Evolutionary conservation across 2,113 vertebrate genomes (phyloP).

Genomic region (Leuciscus idus): DNA sequence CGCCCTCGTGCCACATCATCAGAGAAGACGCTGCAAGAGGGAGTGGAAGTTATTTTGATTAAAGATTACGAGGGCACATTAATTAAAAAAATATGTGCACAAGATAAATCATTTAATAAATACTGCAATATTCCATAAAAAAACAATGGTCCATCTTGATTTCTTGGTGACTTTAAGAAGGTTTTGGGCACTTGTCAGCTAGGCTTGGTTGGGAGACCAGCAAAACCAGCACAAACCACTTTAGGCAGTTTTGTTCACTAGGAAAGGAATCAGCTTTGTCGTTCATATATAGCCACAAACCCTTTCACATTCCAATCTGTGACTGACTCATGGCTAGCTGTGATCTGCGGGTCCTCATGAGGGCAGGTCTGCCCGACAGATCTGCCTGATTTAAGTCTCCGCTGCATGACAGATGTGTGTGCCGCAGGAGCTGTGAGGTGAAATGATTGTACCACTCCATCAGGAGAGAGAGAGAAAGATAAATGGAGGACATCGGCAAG

Average conservation of each 20-base stretch:
- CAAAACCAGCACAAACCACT: neutral
- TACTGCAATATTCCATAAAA: too few relatives aligned
- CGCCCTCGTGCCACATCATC: too few relatives aligned
- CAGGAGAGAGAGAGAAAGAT: neutral
- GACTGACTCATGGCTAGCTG: neutral
- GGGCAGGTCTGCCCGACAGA: neutral
- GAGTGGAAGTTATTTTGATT: too few relatives aligned
- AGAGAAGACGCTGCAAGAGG: too few relatives aligned
- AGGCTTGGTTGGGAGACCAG: neutral
- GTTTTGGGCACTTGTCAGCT: neutral
- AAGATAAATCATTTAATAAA: too few relatives aligned
- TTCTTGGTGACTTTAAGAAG: neutral
- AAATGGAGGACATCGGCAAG: neutral
- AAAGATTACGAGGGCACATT: too few relatives aligned
- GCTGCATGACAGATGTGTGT: neutral
- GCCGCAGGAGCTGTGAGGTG: slow-evolving; percentile 13
- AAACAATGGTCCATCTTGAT: too few relatives aligned
- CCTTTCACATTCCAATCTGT: slow-evolving; percentile 8
- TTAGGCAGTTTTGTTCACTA: neutral
- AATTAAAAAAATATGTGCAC: too few relatives aligned
- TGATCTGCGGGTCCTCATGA: neutral
- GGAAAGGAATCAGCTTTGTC: neutral
- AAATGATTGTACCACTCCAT: slow-evolving; percentile 22
- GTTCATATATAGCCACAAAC: slow-evolving; percentile 1
- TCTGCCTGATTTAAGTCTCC: slow-evolving; percentile 5